Evolutionary conservation across 2,888 invertebrate species (phyloP).

Genomic region (Eupithecia insigniata): DNA sequence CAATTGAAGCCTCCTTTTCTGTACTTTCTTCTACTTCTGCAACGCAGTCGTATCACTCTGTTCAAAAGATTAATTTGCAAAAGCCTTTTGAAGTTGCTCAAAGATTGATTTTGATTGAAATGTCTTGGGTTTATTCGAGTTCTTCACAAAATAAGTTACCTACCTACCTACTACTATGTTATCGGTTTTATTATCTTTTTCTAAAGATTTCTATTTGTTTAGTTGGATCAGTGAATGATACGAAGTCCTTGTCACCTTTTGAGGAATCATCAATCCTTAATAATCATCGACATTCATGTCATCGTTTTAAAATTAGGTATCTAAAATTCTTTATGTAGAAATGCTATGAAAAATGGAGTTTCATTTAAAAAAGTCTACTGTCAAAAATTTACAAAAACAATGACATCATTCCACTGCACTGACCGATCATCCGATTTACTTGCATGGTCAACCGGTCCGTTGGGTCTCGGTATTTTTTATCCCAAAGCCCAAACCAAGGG

Average conservation of each 20-base stretch:
- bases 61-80: background rate
- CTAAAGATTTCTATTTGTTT: background rate
- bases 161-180: background rate
- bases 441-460: background rate
- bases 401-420: background rate
- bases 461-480: slow-evolving; percentile 1
- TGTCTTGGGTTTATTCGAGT: background rate
- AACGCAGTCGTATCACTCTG: background rate
- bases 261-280: no score
- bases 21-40: background rate
- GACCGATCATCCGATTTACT: background rate
- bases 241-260: background rate
- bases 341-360: no score
- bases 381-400: background rate
- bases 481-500: slow-evolving; percentile 5
- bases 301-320: no score
- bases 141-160: background rate
- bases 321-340: no score
- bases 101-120: background rate
- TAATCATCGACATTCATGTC: no score
- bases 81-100: background rate
- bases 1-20: background rate
- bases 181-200: background rate
- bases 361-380: no score
- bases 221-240: no score